Percentiles rank a stretch among this genome's conserved stretches.
Conservation (phyloP, 2,113 vertebrate species). For the Spea bombifrons region DNA sequence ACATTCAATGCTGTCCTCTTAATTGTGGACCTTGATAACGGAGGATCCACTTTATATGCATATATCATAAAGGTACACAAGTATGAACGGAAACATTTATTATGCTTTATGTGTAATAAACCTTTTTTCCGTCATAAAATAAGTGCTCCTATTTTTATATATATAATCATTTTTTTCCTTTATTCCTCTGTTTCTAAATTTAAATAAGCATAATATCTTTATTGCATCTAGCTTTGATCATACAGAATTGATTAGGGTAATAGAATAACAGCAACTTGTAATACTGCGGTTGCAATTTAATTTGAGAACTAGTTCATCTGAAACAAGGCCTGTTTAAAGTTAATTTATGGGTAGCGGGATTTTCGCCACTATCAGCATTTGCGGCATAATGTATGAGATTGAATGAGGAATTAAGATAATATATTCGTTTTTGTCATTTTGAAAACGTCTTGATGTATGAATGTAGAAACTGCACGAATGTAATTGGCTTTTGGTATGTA, state of each 20-base stretch:
- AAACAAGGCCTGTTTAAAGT: slow-evolving; percentile 79
- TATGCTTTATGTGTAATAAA: too few species aligned
- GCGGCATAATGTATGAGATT: slow-evolving; percentile 68
- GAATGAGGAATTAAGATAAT: slow-evolving; percentile 66
- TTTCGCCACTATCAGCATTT: slow-evolving; percentile 59
- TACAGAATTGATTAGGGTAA: slow-evolving; percentile 82
- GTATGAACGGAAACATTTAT: too few species aligned
- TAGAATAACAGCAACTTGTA: slow-evolving; percentile 83
- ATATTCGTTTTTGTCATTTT: slow-evolving; percentile 63
- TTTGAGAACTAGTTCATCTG: slow-evolving; percentile 74
- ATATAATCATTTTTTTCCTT: too few species aligned
- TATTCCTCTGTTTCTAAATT: too few species aligned
- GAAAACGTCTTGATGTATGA: slow-evolving; percentile 44
- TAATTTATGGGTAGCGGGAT: slow-evolving; percentile 80
- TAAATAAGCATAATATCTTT: too few species aligned
- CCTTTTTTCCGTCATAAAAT: too few species aligned
- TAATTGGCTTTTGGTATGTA: background rate
- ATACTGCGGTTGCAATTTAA: slow-evolving; percentile 81
- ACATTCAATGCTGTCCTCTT: too few species aligned
- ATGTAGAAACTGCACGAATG: slow-evolving; percentile 43
- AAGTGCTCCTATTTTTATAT: too few species aligned
- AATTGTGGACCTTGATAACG: too few species aligned
- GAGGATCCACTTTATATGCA: too few species aligned
- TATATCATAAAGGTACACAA: too few species aligned
- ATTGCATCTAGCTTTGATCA: slow-evolving; percentile 46